Percentiles rank a stretch among this genome's conserved stretches.
Conservation (phyloP, 2,888 invertebrate genomes). For the Synergus itoensis region DNA sequence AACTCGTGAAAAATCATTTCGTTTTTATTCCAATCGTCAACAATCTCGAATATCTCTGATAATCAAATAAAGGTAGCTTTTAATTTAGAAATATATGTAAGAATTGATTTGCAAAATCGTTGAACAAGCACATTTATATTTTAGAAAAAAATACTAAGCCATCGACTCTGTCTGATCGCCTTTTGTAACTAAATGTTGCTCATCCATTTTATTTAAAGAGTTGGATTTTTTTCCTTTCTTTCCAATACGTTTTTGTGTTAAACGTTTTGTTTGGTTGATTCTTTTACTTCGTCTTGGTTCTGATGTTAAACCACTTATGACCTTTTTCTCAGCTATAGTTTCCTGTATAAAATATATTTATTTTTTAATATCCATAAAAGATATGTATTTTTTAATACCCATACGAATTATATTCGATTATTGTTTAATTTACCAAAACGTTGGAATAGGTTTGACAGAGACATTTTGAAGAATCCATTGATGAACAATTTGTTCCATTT, state of each 20-base stretch:
- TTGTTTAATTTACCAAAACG: conserved; percentile 56
- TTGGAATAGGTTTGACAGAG: conserved; percentile 66
- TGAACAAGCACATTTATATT: neutral
- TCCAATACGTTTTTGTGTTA: neutral
- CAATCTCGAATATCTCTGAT: neutral
- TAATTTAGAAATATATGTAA: neutral
- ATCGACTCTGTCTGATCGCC: neutral
- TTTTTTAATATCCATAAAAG: conserved; percentile 22
- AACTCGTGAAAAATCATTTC: conserved; percentile 6
- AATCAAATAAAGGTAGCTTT: neutral
- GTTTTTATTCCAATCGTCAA: neutral
- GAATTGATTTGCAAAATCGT: neutral
- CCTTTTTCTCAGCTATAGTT: conserved; percentile 25
- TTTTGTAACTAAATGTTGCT: neutral
- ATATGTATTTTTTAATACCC: conserved; percentile 34
- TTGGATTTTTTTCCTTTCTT: neutral
- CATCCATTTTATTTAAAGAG: neutral
- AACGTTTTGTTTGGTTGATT: conserved; percentile 18
- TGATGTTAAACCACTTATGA: conserved; percentile 18
- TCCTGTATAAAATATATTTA: conserved; percentile 8
- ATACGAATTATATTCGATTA: neutral
- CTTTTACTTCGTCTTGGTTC: conserved; percentile 37
- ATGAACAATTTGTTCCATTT: conserved; percentile 46
- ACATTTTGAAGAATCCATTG: conserved; percentile 48
- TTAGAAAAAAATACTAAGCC: neutral